These are phyloP conservation scores for Mustelus asterias DNA, from an alignment of 2,113 vertebrate species.

Conservation along the genomic window DNA sequence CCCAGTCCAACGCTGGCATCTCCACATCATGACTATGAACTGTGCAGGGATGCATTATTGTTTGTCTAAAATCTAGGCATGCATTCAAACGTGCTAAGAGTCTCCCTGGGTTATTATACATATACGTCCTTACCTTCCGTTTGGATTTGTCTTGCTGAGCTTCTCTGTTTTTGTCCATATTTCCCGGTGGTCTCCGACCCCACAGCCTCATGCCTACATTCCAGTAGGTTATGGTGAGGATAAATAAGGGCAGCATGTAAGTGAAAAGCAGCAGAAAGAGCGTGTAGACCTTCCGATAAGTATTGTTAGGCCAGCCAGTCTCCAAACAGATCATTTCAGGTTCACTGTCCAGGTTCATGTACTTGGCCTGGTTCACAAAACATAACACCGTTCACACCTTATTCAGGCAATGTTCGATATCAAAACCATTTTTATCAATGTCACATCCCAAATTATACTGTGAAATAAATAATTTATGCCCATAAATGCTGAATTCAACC, in stretches of 20 bases:
- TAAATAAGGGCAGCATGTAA: constrained; percentile 28
- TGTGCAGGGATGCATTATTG: background rate
- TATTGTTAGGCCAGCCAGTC: constrained; percentile 27
- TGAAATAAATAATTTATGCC: background rate
- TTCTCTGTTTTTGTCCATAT: constrained; percentile 37
- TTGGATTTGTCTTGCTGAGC: constrained; percentile 35
- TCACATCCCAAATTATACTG: background rate
- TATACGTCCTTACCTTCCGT: background rate
- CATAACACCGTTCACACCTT: background rate
- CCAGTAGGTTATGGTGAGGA: constrained; percentile 36
- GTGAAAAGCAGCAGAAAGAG: constrained; percentile 34
- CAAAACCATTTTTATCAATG: background rate
- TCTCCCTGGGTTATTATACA: background rate
- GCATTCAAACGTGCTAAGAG: too few species aligned
- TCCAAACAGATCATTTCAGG: constrained; percentile 35
- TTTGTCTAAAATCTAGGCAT: background rate
- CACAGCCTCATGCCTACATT: constrained; percentile 35
- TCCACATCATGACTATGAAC: too few species aligned
- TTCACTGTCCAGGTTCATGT: constrained; percentile 4
- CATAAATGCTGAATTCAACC: background rate
- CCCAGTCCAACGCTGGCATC: too few species aligned
- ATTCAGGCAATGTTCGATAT: background rate
- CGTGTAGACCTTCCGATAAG: constrained; percentile 34
- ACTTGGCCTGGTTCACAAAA: background rate
- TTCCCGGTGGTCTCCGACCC: constrained; percentile 31